Evolutionary conservation across 2,888 invertebrate species (phyloP).

Genomic region (Hypolimnas misippus): DNA sequence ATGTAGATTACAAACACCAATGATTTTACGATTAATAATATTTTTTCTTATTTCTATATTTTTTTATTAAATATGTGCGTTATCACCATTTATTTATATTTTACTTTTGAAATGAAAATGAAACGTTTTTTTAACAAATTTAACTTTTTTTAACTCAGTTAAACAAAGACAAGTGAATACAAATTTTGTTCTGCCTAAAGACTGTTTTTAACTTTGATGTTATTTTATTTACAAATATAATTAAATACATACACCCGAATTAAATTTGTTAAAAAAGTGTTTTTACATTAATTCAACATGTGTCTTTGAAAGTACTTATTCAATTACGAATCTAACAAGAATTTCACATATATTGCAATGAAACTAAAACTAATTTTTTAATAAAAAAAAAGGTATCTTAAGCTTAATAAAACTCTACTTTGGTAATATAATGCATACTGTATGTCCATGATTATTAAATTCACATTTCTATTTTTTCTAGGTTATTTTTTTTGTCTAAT

Average conservation of each 20-base stretch:
- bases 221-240: no score
- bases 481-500: neutral
- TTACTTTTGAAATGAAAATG: no score
- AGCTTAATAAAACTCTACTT: neutral
- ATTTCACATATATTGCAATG: neutral
- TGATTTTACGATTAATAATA: neutral
- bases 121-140: no score
- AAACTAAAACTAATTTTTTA: neutral
- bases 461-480: slow-evolving; percentile 6
- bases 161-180: no score
- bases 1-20: neutral
- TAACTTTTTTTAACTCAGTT: no score
- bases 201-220: no score
- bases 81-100: neutral
- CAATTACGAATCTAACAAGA: neutral
- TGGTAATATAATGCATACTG: neutral
- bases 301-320: neutral
- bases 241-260: no score
- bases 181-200: no score
- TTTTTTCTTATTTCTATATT: neutral
- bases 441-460: neutral
- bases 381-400: no score
- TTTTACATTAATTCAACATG: neutral
- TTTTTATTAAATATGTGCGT: neutral
- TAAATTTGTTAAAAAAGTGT: no score